These are phyloP conservation scores for Pipistrellus pipistrellus DNA, from an alignment of 2,797 vertebrate species.

Conservation along the genomic window DNA sequence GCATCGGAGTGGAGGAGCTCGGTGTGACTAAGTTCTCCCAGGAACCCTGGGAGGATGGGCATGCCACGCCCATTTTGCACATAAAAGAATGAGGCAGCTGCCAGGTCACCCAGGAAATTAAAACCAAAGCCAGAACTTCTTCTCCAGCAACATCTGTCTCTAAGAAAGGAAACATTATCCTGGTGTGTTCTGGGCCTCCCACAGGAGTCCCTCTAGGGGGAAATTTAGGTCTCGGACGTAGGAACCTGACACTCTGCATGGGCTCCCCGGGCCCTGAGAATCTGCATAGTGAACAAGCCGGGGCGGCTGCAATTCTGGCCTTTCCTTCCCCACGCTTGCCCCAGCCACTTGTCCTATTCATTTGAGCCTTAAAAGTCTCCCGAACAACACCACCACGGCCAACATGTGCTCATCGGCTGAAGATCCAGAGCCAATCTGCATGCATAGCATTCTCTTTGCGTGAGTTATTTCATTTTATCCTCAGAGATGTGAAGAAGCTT, in stretches of 20 bases:
- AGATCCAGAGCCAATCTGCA: accelerated
- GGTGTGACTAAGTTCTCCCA: not conserved
- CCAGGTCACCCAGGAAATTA: constrained; percentile 1
- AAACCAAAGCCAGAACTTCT: constrained; percentile 30
- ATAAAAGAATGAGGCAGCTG: constrained; percentile 12
- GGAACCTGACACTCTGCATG: not conserved
- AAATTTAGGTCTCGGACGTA: not conserved
- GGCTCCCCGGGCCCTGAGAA: not conserved
- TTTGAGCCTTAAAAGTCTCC: not conserved
- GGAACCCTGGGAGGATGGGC: not conserved
- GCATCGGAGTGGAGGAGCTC: not conserved
- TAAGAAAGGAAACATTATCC: not conserved
- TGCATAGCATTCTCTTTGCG: not conserved
- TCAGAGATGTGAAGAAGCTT: not conserved
- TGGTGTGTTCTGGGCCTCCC: not conserved
- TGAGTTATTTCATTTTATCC: not conserved
- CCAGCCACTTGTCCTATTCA: not conserved
- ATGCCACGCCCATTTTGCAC: not conserved
- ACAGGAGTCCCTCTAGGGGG: not conserved
- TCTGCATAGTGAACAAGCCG: not conserved
- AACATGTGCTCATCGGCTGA: not conserved
- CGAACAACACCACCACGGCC: not conserved
- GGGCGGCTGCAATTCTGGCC: not conserved
- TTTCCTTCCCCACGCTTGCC: not conserved
- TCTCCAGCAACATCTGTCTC: not conserved